phyloP scores from a whole-genome alignment of 1,140 invertebrate genomes.

The Vollenhovia emeryi region DNA sequence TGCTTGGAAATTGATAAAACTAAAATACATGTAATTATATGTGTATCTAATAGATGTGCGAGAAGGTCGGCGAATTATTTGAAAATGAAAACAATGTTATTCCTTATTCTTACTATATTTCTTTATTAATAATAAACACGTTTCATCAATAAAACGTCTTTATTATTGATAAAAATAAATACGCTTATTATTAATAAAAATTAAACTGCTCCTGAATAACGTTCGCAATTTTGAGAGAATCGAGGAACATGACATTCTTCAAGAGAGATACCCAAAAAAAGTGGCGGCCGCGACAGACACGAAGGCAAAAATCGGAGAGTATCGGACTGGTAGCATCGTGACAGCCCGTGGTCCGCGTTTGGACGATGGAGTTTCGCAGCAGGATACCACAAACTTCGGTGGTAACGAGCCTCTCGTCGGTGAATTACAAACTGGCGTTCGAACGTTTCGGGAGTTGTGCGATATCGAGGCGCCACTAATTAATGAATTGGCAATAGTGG shows the following conservation, averaged over 20 bases:
- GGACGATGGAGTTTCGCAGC: not conserved
- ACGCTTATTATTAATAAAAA: no score
- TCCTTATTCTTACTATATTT: not conserved
- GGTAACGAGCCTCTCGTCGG: not conserved
- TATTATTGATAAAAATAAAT: no score
- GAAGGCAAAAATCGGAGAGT: slow-evolving; percentile 2
- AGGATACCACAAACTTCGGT: not conserved
- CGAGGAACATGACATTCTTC: not conserved
- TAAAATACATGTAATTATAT: not conserved
- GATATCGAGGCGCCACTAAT: slow-evolving; percentile 12
- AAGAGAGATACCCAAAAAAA: slow-evolving; percentile 60
- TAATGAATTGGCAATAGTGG: slow-evolving; percentile 38
- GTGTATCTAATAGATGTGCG: not conserved
- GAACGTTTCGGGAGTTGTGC: not conserved
- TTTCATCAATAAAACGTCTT: no score
- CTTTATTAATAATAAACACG: no score
- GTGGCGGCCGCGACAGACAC: slow-evolving; percentile 11
- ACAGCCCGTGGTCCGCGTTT: not conserved
- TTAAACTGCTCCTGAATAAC: not conserved
- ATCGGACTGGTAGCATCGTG: slow-evolving; percentile 36
- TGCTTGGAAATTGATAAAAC: not conserved
- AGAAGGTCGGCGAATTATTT: not conserved
- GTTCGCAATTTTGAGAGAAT: not conserved
- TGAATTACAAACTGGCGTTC: slow-evolving; percentile 11
- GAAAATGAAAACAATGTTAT: not conserved